A percentile compares a stretch with the other conserved stretches of the same genome.
These are phyloP conservation scores for Todus mexicanus DNA, from an alignment of 2,797 vertebrate species.

Conservation along the genomic window DNA sequence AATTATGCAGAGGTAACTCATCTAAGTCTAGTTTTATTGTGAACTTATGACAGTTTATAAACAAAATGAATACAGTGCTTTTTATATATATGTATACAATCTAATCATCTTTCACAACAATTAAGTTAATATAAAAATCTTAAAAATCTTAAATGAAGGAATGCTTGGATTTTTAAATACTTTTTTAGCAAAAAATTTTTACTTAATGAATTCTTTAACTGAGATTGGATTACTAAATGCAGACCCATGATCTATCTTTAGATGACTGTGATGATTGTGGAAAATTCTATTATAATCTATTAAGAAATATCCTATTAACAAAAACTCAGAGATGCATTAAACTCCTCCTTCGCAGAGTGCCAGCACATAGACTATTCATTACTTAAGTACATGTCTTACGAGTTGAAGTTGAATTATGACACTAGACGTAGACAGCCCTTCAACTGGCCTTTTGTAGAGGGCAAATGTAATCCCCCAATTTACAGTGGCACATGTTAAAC, in stretches of 20 bases:
- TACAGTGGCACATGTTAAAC: neutral
- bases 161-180: neutral
- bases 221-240: neutral
- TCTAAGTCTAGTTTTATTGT: neutral
- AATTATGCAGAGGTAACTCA: neutral
- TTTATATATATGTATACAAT: too few species aligned
- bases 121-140: neutral
- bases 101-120: neutral
- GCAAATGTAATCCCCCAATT: neutral
- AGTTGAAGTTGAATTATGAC: neutral
- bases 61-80: neutral
- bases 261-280: neutral
- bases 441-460: neutral
- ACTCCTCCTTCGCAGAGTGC: neutral
- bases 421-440: neutral
- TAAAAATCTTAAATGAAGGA: neutral
- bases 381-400: rapidly evolving
- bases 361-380: neutral
- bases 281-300: neutral
- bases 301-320: neutral
- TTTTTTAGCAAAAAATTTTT: neutral
- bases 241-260: neutral
- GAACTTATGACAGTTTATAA: neutral
- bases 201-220: neutral
- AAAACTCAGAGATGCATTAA: neutral